These are phyloP conservation scores for Agapornis roseicollis DNA, from an alignment of 2,113 vertebrate genomes.

Conservation along the genomic window DNA sequence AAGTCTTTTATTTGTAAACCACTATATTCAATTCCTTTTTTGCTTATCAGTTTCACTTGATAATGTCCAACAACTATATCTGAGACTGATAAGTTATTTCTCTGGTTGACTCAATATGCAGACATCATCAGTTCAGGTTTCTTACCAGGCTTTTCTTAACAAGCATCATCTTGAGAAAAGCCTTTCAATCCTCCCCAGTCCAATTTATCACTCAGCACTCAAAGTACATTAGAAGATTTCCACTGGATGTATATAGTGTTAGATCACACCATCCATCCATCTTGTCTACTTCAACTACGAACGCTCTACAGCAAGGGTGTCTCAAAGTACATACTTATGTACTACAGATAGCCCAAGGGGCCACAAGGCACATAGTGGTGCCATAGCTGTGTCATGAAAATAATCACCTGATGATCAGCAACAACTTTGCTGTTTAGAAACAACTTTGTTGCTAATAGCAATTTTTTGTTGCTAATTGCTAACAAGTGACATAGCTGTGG, in stretches of 20 bases:
- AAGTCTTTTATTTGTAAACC: background rate
- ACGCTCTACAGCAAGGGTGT: background rate
- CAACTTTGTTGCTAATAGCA: too few relatives aligned
- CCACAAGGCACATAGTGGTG: background rate
- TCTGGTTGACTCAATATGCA: background rate
- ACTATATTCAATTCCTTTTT: background rate
- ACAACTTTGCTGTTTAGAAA: too few relatives aligned
- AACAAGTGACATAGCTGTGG: background rate
- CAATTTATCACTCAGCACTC: background rate
- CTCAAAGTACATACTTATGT: background rate
- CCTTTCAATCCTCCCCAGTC: background rate
- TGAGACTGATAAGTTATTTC: background rate
- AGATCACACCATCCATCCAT: background rate
- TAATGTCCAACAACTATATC: background rate
- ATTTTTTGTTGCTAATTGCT: too few relatives aligned
- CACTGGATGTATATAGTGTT: background rate
- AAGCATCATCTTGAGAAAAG: background rate
- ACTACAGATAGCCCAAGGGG: background rate
- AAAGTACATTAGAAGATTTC: background rate
- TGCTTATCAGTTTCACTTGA: background rate
- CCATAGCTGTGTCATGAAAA: background rate
- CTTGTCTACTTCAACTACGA: background rate
- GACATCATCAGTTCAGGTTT: background rate
- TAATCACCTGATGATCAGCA: background rate
- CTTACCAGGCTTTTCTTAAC: background rate